These are phyloP conservation scores for Colostygia pectinataria DNA, from an alignment of 2,888 invertebrate species.

Conservation along the genomic window DNA sequence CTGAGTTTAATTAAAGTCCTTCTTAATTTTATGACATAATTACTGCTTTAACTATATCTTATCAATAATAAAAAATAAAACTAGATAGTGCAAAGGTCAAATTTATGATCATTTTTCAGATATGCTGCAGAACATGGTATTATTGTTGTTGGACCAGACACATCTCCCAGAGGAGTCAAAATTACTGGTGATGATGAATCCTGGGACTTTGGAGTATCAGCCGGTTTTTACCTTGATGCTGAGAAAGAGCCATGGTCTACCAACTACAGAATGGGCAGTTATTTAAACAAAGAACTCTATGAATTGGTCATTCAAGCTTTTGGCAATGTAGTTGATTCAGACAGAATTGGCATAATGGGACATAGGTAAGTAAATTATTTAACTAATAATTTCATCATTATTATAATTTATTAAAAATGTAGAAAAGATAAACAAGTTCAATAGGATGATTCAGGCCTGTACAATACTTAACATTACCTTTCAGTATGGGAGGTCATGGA, in stretches of 20 bases:
- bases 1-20: too few species aligned
- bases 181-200: conserved; percentile 95
- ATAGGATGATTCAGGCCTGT: not conserved
- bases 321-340: conserved; percentile 69
- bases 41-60: too few species aligned
- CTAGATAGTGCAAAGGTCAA: not conserved
- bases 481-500: conserved; percentile 99
- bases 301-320: conserved; percentile 90
- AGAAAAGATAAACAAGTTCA: not conserved
- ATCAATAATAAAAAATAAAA: too few species aligned
- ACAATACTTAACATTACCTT: conserved; percentile 39
- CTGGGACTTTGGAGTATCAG: conserved; percentile 97
- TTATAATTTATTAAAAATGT: too few species aligned
- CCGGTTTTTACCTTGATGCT: conserved; percentile 98
- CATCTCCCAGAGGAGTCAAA: conserved; percentile 95
- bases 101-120: conserved; percentile 45
- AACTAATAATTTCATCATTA: too few species aligned
- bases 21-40: too few species aligned
- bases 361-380: conserved; percentile 83
- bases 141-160: conserved; percentile 96
- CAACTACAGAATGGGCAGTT: conserved; percentile 97
- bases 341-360: conserved; percentile 90
- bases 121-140: conserved; percentile 93
- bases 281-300: conserved; percentile 94
- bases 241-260: conserved; percentile 94